phyloP scores from a whole-genome alignment of 2,888 invertebrate genomes.

The Drosophila fulvimacula region DNA sequence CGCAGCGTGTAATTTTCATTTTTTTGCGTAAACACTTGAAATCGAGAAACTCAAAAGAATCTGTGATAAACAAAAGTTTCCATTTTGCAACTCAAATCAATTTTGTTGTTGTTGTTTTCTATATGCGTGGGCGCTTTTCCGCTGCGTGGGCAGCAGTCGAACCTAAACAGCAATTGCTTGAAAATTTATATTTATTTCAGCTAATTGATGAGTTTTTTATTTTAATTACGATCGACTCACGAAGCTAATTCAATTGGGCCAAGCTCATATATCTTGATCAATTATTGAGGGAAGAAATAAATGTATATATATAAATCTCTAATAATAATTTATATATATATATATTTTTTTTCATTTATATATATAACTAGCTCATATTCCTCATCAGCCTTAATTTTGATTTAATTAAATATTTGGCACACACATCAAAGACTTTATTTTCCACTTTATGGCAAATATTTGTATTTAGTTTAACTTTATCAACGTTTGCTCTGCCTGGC shows the following conservation, averaged over 20 bases:
- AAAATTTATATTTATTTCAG: slow-evolving; percentile 18
- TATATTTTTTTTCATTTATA: too few relatives aligned
- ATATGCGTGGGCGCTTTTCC: slow-evolving; percentile 47
- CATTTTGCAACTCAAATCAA: slow-evolving; percentile 31
- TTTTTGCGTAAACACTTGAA: slow-evolving; percentile 53
- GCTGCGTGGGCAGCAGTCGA: slow-evolving; percentile 21
- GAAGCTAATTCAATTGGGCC: slow-evolving; percentile 27
- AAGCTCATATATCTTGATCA: slow-evolving; percentile 26
- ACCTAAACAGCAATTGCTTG: slow-evolving; percentile 30
- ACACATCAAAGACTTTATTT: slow-evolving; percentile 18
- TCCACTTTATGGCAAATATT: slow-evolving; percentile 9
- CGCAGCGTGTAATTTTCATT: slow-evolving; percentile 51
- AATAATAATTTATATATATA: not conserved
- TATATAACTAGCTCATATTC: too few relatives aligned
- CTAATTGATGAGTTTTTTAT: slow-evolving; percentile 46
- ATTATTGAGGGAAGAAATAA: not conserved
- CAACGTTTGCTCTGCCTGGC: slow-evolving; percentile 14
- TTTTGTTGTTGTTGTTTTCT: slow-evolving; percentile 19
- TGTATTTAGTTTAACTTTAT: not conserved
- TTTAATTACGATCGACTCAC: slow-evolving; percentile 30
- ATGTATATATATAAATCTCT: not conserved
- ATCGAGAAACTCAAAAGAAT: slow-evolving; percentile 40
- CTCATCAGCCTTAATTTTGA: not conserved
- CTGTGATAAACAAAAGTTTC: slow-evolving; percentile 26
- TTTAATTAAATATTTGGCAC: slow-evolving; percentile 14